Evolutionary conservation across 2,888 invertebrate genomes (phyloP).

Genomic region (Hofmannophila pseudospretella): DNA sequence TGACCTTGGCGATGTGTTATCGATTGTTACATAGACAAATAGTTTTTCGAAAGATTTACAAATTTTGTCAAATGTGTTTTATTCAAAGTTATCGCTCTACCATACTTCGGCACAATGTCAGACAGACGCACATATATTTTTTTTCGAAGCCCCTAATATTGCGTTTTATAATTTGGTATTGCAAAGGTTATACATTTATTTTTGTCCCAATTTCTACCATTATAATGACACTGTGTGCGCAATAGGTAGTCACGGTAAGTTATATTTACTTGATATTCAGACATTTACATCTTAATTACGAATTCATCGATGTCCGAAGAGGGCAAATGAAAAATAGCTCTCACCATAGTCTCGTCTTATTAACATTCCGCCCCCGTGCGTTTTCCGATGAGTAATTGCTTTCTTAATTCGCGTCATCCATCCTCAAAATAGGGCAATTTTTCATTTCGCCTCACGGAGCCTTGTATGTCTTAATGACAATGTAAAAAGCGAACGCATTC

Average conservation of each 20-base stretch:
- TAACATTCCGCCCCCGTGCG: conserved; percentile 72
- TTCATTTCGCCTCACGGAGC: conserved; percentile 57
- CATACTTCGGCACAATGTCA: no score
- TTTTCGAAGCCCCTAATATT: no score
- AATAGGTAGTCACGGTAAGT: no score
- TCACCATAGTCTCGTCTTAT: conserved; percentile 63
- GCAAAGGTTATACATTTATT: no score
- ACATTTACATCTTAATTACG: conserved; percentile 58
- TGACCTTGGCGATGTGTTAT: conserved; percentile 32
- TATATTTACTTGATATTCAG: conserved; percentile 9
- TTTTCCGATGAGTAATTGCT: conserved; percentile 76
- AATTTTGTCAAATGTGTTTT: no score
- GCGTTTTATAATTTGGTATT: no score
- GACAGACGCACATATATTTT: background rate
- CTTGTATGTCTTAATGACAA: conserved; percentile 39
- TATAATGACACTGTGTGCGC: no score
- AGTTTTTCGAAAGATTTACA: background rate
- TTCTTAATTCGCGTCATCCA: conserved; percentile 77
- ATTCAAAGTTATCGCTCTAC: no score
- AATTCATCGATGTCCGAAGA: conserved; percentile 54
- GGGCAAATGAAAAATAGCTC: conserved; percentile 67
- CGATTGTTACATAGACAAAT: background rate
- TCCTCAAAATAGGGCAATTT: conserved; percentile 75
- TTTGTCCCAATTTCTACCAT: no score
- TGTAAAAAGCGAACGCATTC: conserved; percentile 1